Base-by-base conservation (phyloP, 2,888 invertebrate genomes). In the Drosophila longiperda region DNA sequence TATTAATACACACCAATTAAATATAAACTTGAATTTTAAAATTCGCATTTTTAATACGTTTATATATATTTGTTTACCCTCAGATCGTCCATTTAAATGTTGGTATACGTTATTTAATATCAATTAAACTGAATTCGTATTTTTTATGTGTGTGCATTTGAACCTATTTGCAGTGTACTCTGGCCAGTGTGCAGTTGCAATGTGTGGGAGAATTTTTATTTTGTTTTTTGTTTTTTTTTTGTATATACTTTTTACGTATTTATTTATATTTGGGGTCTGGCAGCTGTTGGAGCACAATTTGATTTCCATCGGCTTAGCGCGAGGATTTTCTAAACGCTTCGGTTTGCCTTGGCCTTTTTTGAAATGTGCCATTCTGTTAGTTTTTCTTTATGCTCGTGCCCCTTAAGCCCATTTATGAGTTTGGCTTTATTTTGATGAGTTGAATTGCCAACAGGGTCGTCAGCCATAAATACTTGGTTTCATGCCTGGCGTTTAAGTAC, bases 301-400 rank as follows among this genome's bases (percentile, higher is more conserved):
- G 78, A 80, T 82, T 82, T 82, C 59, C 71, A 73, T 58, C 66
- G 71, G 82, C 70, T 82, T 82, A 67, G 75, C 83, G 75, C 69
- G 53, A 52, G 78, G 73, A 78, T 80, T 78, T 78, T 59, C 71
- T 70, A 74, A 73, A 76, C 67, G 67, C 71, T 72, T 74, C 60
- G 73, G 65, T 75, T 60, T 63, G 62, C 53, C 54, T 48, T 65
- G 66, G 34, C 38, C 36, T 50, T 45, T 68, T 66, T 62, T 69
- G 5, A n/a, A 42, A 45, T 49, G 23, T 12, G 33, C 50, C 53
- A 50, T 58, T 60, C 50, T 53, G 40, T 17, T 63, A 32, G 36
- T 60, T 58, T 29, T 54, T 66, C 42, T 54, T 55, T 55, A 20
- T 38, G n/a, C 40, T 61, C 66, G 52, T 66, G 33, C 42, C 36